Evolutionary conservation across 2,797 vertebrate genomes (phyloP).

Genomic region (Rhodeus uyekii): DNA sequence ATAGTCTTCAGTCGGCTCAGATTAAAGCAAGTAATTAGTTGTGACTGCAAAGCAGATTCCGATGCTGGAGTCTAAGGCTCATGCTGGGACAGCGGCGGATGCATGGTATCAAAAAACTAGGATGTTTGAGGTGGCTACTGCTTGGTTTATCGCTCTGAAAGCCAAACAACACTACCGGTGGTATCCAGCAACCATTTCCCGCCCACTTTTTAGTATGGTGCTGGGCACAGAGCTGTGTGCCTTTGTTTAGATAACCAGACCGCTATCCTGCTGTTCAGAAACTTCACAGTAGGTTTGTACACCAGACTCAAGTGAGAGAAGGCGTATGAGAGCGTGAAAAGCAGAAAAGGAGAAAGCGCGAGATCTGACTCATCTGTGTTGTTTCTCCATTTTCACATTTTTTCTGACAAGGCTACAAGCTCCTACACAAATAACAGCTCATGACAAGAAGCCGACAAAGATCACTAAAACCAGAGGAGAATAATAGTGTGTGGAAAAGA

Average conservation of each 20-base stretch:
- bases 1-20: conserved; percentile 46
- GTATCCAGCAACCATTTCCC: conserved; percentile 1
- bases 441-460: conserved; percentile 26
- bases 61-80: neutral
- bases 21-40: conserved; percentile 50
- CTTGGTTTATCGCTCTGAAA: conserved; percentile 19
- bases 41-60: conserved; percentile 27
- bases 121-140: conserved; percentile 11
- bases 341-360: conserved; percentile 9
- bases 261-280: conserved; percentile 57
- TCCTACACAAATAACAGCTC: conserved; percentile 55
- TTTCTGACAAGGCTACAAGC: conserved; percentile 37
- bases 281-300: conserved; percentile 57
- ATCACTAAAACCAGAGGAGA: conserved; percentile 36
- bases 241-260: conserved; percentile 58
- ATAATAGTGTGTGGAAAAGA: conserved; percentile 37
- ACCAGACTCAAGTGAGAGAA: conserved; percentile 45
- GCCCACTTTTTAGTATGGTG: conserved; percentile 7
- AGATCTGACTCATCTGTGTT: conserved; percentile 47
- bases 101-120: conserved; percentile 38
- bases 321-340: conserved; percentile 26
- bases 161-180: neutral
- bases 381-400: conserved; percentile 44
- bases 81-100: neutral
- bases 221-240: conserved; percentile 58